phyloP scores from a whole-genome alignment of 2,888 invertebrate species.

The Eurytoma californica region DNA sequence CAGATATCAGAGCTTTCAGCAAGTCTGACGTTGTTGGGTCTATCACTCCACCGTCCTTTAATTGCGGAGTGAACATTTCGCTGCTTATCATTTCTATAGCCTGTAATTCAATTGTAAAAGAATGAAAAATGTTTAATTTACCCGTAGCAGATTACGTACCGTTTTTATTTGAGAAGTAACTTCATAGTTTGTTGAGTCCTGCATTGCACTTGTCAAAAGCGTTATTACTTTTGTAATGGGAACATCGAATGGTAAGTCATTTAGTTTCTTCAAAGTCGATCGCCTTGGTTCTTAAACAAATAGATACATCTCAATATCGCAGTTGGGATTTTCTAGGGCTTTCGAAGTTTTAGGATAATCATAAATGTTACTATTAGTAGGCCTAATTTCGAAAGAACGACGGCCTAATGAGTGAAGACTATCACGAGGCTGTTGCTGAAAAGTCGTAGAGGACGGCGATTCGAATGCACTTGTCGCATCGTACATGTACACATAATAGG shows the following conservation, averaged over 20 bases:
- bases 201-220: conserved; percentile 78
- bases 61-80: conserved; percentile 92
- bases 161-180: conserved; percentile 78
- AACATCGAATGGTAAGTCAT: conserved; percentile 93
- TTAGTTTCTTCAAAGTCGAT: conserved; percentile 91
- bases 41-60: conserved; percentile 81
- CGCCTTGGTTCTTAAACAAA: conserved; percentile 77
- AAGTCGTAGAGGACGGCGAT: not conserved
- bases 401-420: conserved; percentile 14
- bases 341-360: not conserved
- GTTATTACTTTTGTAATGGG: conserved; percentile 93
- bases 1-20: conserved; percentile 92
- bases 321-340: not conserved
- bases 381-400: conserved; percentile 12
- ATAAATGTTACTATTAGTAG: not conserved
- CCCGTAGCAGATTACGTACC: conserved; percentile 61
- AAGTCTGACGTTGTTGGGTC: conserved; percentile 95
- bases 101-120: conserved; percentile 68
- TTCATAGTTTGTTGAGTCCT: conserved; percentile 75
- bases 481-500: conserved; percentile 40
- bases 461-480: conserved; percentile 16
- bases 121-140: not conserved
- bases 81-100: conserved; percentile 93
- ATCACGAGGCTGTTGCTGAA: conserved; percentile 9
- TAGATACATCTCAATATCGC: not conserved